Conservation (phyloP, 2,888 invertebrate species). For the Tetranychus truncatus region DNA sequence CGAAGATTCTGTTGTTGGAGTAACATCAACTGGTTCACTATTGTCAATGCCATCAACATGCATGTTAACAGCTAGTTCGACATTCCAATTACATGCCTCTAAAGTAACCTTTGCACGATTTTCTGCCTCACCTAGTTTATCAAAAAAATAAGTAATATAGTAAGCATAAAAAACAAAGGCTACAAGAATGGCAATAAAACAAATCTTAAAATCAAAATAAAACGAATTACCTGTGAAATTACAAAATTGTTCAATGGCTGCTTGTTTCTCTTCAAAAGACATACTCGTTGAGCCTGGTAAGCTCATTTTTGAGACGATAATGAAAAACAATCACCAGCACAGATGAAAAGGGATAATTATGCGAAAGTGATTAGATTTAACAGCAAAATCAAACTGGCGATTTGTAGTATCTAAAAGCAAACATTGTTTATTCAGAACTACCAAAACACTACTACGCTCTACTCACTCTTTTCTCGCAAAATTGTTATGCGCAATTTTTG, state of each 20-base stretch:
- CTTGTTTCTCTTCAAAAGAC: neutral
- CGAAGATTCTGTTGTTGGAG: neutral
- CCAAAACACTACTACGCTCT: too few species aligned
- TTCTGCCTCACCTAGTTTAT: slow-evolving; percentile 29
- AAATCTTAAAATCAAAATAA: neutral
- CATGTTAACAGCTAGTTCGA: slow-evolving; percentile 38
- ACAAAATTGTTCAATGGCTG: slow-evolving; percentile 11
- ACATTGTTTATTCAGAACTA: too few species aligned
- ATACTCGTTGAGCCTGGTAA: neutral
- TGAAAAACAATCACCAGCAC: too few species aligned
- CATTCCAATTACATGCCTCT: slow-evolving; percentile 36
- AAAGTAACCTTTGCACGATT: slow-evolving; percentile 32
- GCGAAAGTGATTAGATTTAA: too few species aligned
- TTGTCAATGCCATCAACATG: slow-evolving; percentile 32
- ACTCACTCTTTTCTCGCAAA: too few species aligned
- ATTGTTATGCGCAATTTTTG: too few species aligned
- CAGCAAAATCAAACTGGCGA: too few species aligned
- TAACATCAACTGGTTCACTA: slow-evolving; percentile 10
- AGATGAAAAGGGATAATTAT: too few species aligned
- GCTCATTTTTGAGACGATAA: neutral
- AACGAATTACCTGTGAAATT: slow-evolving; percentile 1
- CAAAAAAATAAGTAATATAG: neutral
- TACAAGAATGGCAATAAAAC: neutral
- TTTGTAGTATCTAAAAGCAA: too few species aligned
- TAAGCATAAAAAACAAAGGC: neutral